phyloP scores from a whole-genome alignment of 2,113 vertebrate genomes.

The Mormoops blainvillei region DNA sequence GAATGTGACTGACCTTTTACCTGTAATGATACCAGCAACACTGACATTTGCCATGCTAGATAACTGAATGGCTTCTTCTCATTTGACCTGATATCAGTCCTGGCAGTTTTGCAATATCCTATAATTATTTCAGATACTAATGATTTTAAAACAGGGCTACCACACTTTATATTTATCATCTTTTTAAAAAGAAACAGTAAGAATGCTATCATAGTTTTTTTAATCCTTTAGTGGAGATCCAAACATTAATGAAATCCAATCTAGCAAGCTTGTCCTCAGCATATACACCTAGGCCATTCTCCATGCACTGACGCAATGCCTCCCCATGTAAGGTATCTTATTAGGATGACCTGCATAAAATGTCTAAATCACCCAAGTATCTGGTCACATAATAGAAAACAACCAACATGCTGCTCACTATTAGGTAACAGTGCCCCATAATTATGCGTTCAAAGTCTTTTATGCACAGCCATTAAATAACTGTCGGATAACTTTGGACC shows the following conservation, averaged over 20 bases:
- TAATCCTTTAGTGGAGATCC: neutral
- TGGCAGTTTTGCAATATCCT: neutral
- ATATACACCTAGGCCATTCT: neutral
- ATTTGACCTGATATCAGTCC: neutral
- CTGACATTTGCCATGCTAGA: neutral
- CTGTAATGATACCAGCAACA: neutral
- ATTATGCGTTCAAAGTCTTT: neutral
- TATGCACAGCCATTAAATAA: neutral
- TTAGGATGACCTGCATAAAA: neutral
- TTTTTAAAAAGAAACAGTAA: neutral
- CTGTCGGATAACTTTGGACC: constrained; percentile 8
- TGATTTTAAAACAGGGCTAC: neutral
- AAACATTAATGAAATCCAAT: neutral
- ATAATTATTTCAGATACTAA: neutral
- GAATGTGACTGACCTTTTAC: constrained; percentile 58
- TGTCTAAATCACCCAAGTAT: neutral
- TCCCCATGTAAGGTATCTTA: neutral
- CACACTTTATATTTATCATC: neutral
- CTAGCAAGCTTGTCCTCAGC: neutral
- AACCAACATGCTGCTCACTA: neutral
- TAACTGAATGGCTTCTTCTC: neutral
- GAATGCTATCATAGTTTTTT: neutral
- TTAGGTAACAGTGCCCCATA: neutral
- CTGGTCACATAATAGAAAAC: neutral
- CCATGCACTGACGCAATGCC: rapidly evolving